Percentiles rank a stretch among this genome's conserved stretches.
These are phyloP conservation scores for Microtus ochrogaster DNA, from an alignment of 2,113 vertebrate genomes.

Conservation along the genomic window DNA sequence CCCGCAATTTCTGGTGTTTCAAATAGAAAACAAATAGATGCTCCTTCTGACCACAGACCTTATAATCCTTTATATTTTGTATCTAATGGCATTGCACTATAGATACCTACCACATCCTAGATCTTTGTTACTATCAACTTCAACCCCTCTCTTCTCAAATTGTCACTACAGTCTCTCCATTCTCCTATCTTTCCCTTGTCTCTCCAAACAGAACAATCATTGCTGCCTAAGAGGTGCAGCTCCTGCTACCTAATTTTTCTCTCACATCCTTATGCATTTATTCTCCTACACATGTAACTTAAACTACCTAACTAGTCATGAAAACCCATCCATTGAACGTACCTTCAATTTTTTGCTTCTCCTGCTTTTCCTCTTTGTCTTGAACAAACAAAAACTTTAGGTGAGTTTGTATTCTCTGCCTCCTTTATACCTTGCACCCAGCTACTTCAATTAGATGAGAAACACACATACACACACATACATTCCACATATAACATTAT, in stretches of 20 bases:
- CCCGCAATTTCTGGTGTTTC: background rate
- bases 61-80: background rate
- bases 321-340: background rate
- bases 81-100: background rate
- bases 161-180: background rate
- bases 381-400: slow-evolving; percentile 3
- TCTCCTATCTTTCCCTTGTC: background rate
- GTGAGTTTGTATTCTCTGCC: slow-evolving; percentile 12
- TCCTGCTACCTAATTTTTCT: background rate
- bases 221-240: background rate
- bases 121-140: background rate
- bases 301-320: background rate
- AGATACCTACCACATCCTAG: background rate
- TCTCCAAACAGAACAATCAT: background rate
- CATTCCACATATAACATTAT: background rate
- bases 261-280: background rate
- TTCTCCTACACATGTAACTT: background rate
- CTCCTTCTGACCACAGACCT: background rate
- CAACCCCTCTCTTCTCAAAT: background rate
- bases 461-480: background rate
- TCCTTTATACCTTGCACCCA: background rate
- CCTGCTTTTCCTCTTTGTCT: background rate
- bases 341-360: background rate
- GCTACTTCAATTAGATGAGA: slow-evolving; percentile 5
- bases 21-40: background rate